A percentile compares a stretch with the other conserved stretches of the same genome.
phyloP scores from a whole-genome alignment of 2,888 invertebrate species.

The Octonoba sinensis region DNA sequence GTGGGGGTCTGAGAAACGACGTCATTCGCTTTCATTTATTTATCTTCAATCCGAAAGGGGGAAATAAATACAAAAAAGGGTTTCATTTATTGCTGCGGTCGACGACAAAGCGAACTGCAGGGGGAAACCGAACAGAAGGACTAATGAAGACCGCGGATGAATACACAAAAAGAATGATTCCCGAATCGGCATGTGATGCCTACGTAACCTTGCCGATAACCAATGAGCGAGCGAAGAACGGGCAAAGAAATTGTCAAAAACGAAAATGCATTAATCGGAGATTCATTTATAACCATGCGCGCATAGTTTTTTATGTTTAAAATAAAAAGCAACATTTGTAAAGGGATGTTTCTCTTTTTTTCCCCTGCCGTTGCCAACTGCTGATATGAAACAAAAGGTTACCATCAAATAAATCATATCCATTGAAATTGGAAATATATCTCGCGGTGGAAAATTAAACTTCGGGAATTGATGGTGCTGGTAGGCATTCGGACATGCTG shows the following conservation, averaged over 20 bases:
- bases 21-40: constrained; percentile 56
- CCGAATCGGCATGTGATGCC: constrained; percentile 58
- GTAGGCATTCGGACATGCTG: constrained; percentile 20
- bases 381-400: constrained; percentile 36
- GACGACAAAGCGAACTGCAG: constrained; percentile 53
- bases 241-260: constrained; percentile 56
- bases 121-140: constrained; percentile 41
- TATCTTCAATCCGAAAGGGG: constrained; percentile 29
- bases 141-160: constrained; percentile 51
- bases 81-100: constrained; percentile 56
- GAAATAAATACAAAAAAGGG: constrained; percentile 51
- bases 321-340: constrained; percentile 1
- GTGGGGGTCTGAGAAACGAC: constrained; percentile 48
- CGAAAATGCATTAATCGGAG: constrained; percentile 59
- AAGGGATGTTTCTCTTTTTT: constrained; percentile 23
- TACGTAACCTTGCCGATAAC: constrained; percentile 11
- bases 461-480: constrained; percentile 56
- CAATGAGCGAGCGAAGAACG: constrained; percentile 20
- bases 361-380: too few species aligned
- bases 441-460: constrained; percentile 48
- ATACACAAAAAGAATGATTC: constrained; percentile 56
- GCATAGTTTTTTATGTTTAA: constrained; percentile 21
- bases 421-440: constrained; percentile 60
- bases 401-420: constrained; percentile 52
- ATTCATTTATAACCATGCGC: constrained; percentile 55